Evolutionary conservation across 2,113 vertebrate genomes (phyloP), one percentile per base, ranked within the genome.

Genomic region (Cheilinus undulatus): DNA sequence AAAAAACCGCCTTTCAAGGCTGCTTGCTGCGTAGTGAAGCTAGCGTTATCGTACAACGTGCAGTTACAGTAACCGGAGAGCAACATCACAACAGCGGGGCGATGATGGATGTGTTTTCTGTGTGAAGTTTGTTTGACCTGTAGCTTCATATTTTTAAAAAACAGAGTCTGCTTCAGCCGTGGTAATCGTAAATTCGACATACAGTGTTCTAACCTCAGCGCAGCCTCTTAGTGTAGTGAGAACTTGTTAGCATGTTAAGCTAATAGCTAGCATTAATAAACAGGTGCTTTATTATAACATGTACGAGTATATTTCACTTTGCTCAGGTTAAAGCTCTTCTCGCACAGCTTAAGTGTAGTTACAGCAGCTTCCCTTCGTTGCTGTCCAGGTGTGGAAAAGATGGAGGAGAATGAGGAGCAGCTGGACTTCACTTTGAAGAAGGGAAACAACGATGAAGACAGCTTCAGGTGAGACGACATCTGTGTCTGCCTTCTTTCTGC

Each of bases 391-490:
- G 69, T 40, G 62, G 64, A 65, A 38, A 61, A 19, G 54, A 91
- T 90, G 89, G 88, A 89, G 61, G 88, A 86, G 34, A 72, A 81
- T 4, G 52, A 3, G 23, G 61, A 73, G 56, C 54, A 64, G 50
- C 38, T 63, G 20, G 74, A 73, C 20, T 32, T 30, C 51, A 38
- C 7, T 11, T 3, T 56, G 82, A 46, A 54, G 48, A 51, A 40
- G 36, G 43, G 40, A 20, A 20, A 34, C 53, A 3, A 5, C 45
- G 58, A 38, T 1, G 51, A 4, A 3, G 69, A 90, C 8, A 65
- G 74, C 26, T 92, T 94, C 87, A 93, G 93, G 93, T 94, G 24
- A 10, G 64, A 62, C 42, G 1, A 15, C 23, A 60, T 52, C 53
- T 5, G 60, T 14, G 4, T 20, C 27, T 60, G 19, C 1, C 11